Conservation (phyloP, 2,113 vertebrate species). For the Coracopsis vasa region DNA sequence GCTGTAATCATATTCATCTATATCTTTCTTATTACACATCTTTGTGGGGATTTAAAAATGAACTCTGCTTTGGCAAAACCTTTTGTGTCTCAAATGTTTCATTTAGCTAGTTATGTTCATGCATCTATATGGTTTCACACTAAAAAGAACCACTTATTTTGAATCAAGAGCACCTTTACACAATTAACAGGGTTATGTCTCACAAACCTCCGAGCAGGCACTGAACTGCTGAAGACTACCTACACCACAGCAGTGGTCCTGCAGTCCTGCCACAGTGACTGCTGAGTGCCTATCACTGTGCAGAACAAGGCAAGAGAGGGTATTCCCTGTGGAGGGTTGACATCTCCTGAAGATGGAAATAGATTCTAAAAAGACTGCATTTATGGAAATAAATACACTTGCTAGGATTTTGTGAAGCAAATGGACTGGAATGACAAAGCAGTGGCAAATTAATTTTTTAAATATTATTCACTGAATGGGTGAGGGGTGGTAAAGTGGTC, state of each 20-base stretch:
- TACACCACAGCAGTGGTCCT: background rate
- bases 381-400: background rate
- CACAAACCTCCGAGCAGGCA: background rate
- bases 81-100: background rate
- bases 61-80: background rate
- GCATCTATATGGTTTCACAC: background rate
- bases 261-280: background rate
- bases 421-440: background rate
- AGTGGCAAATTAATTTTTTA: background rate
- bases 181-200: background rate
- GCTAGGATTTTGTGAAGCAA: background rate
- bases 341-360: background rate
- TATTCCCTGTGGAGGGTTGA: background rate
- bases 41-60: background rate
- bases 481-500: background rate
- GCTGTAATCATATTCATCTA: background rate
- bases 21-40: background rate
- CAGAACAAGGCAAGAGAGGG: background rate
- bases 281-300: fast-evolving
- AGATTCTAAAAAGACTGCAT: background rate
- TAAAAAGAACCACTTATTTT: background rate
- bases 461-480: background rate
- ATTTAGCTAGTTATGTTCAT: background rate
- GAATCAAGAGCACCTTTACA: background rate
- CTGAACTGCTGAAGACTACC: background rate